A percentile compares a stretch with the other conserved stretches of the same genome.
Evolutionary conservation across 2,888 invertebrate species (phyloP).

Genomic region (Torymus texanus): DNA sequence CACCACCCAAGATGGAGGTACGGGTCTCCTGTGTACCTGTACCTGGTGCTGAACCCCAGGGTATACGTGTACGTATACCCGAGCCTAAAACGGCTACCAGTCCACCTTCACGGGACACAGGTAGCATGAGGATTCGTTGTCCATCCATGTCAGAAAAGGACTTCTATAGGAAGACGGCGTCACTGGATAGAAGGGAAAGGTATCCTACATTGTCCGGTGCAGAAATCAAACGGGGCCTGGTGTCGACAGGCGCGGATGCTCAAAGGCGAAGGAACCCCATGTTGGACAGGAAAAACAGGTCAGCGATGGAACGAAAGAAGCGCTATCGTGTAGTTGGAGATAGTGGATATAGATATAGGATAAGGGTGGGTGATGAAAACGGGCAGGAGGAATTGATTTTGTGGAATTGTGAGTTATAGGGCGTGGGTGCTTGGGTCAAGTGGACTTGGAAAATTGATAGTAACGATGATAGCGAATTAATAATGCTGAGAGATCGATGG

Average conservation of each 20-base stretch:
- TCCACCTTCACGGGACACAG: constrained; percentile 61
- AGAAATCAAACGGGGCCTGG: constrained; percentile 66
- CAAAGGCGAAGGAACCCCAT: constrained; percentile 63
- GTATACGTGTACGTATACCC: constrained; percentile 70
- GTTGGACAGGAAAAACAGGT: constrained; percentile 70
- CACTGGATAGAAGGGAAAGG: constrained; percentile 70
- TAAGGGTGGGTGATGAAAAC: background rate
- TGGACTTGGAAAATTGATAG: no score
- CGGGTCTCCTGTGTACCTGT: constrained; percentile 69
- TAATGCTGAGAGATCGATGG: no score
- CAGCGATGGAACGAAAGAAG: background rate
- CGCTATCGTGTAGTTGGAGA: background rate
- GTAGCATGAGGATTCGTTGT: constrained; percentile 63
- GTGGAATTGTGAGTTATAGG: constrained; percentile 5
- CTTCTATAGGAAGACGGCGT: constrained; percentile 68
- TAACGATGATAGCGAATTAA: no score
- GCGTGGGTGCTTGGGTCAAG: background rate
- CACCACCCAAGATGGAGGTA: constrained; percentile 67
- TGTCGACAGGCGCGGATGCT: constrained; percentile 52
- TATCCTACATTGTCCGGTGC: constrained; percentile 70
- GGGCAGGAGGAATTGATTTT: background rate
- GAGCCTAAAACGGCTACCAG: constrained; percentile 66
- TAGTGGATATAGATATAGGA: background rate
- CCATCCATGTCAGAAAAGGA: constrained; percentile 71
- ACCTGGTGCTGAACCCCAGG: constrained; percentile 70